These are phyloP conservation scores for Eupithecia abbreviata DNA, from an alignment of 2,888 invertebrate species.

Conservation along the genomic window DNA sequence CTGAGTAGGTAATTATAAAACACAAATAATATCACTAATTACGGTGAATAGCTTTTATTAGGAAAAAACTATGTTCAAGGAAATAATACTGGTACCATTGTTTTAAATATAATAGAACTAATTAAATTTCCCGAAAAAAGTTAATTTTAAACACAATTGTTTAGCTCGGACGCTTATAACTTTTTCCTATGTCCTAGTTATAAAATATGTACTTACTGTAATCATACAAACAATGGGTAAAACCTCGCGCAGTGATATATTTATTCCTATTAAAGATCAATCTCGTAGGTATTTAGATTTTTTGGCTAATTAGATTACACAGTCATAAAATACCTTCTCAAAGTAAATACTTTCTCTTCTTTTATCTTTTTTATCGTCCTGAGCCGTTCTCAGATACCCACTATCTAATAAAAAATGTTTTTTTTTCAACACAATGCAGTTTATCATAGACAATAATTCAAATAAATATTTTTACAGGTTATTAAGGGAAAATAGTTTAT, in stretches of 20 bases:
- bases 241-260: background rate
- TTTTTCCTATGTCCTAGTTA: background rate
- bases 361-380: background rate
- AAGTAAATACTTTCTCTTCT: too few relatives aligned
- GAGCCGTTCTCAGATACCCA: background rate
- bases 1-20: background rate
- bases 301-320: background rate
- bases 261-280: background rate
- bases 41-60: background rate
- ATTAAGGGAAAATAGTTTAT: background rate
- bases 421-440: background rate
- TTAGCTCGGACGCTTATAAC: background rate
- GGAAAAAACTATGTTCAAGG: background rate
- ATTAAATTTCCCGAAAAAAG: background rate
- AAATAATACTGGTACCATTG: background rate
- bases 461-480: background rate
- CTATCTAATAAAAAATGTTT: background rate
- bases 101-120: background rate
- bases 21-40: background rate
- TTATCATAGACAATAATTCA: background rate
- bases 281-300: background rate
- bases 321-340: background rate
- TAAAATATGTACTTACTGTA: background rate
- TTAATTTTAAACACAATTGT: background rate
- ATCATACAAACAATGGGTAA: background rate